Evolutionary conservation across 2,797 vertebrate genomes (phyloP), one percentile per base, ranked within the genome.

Genomic region (Benthosema pterotum): DNA sequence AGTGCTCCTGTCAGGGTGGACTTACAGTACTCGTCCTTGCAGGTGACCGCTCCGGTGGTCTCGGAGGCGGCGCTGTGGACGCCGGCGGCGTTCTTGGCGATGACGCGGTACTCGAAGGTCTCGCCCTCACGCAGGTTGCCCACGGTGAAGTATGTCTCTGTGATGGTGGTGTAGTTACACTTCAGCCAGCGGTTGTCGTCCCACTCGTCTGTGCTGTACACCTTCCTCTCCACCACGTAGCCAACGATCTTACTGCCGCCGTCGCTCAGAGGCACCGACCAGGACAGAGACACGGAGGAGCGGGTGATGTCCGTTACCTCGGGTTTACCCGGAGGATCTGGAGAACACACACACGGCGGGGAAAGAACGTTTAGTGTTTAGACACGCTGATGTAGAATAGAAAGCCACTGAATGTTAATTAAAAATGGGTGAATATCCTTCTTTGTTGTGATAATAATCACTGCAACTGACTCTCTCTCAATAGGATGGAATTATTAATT

Each of bases 21-120:
- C 95, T 93, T 94, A 99, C 98, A 92, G 53, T 97, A 99, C 93
- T 99, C 98, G 71, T 99, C 98, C 86, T 93, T 96, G 93, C 98
- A 99, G 68, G 96, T 95, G 61, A 99, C 86, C 1, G 95, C 91
- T 75, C 97, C 97, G 5, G 94, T 98, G 3, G 95, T 90, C 90
- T 95, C 94, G n/a, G 98, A 99, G 47, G 96, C 94, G 48, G 88
- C 87, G 51, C 98, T 99, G 75, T 98, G 95, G 22, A 99, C 96
- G 1, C 97, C 97, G 28, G 94, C 93, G 14, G 94, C 95, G 49
- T 99, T 99, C 87, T 94, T 99, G 83, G 97, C 97, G 60, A 98
- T 87, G 60, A 97, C 88, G 25, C 90, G 95, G 91, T 97, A 99
- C 77, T 98, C 97, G 0, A 93, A 97, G 57, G 93, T 95, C 66